A percentile compares a stretch with the other conserved stretches of the same genome.
Evolutionary conservation across 2,888 invertebrate genomes (phyloP).

Genomic region (Tipula vernalis): DNA sequence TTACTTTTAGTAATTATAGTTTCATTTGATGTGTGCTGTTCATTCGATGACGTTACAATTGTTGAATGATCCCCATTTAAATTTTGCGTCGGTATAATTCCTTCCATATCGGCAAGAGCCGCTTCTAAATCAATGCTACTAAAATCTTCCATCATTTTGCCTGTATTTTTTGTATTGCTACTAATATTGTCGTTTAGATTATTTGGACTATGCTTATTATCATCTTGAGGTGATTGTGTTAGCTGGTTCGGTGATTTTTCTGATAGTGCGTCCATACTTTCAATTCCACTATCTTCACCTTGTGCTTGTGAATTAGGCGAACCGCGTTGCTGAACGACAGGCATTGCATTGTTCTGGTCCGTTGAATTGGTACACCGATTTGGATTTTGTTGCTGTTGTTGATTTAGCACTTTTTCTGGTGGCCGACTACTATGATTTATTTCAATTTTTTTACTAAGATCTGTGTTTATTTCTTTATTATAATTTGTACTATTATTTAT

Average conservation of each 20-base stretch:
- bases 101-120: conserved; percentile 56
- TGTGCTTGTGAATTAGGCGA: conserved; percentile 45
- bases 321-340: conserved; percentile 20
- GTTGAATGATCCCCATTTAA: conserved; percentile 32
- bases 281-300: conserved; percentile 84
- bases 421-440: conserved; percentile 11
- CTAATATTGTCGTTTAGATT: background rate
- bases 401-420: background rate
- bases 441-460: conserved; percentile 9
- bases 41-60: conserved; percentile 25
- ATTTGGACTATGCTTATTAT: conserved; percentile 17
- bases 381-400: background rate
- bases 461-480: conserved; percentile 7
- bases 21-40: conserved; percentile 1
- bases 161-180: background rate
- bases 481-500: conserved; percentile 10
- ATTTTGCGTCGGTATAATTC: conserved; percentile 29
- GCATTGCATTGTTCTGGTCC: conserved; percentile 19
- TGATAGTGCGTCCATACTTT: conserved; percentile 87
- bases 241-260: conserved; percentile 78
- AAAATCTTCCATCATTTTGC: conserved; percentile 30
- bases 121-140: conserved; percentile 55
- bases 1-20: conserved; percentile 1
- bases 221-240: conserved; percentile 55
- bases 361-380: conserved; percentile 10